A percentile compares a stretch with the other conserved stretches of the same genome.
phyloP scores from a whole-genome alignment of 2,797 vertebrate genomes.

The Centropyge bicolor region DNA sequence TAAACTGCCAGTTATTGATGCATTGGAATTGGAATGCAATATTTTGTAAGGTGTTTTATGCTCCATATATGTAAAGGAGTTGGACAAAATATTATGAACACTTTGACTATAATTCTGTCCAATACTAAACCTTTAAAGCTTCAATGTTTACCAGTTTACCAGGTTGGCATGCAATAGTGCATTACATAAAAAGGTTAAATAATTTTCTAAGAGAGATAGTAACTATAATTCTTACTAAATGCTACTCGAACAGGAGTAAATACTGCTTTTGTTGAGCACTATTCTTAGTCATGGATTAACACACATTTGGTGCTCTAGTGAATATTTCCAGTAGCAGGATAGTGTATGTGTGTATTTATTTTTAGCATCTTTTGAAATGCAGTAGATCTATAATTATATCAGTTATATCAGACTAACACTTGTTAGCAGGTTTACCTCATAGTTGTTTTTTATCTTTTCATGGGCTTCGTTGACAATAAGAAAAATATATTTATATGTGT shows the following conservation, averaged over 20 bases:
- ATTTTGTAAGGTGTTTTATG: not conserved
- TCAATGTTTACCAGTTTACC: not conserved
- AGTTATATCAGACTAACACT: too few species aligned
- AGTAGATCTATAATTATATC: too few species aligned
- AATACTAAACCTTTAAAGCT: not conserved
- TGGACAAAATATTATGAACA: not conserved
- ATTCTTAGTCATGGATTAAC: not conserved
- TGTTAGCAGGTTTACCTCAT: too few species aligned
- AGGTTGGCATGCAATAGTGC: not conserved
- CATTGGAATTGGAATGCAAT: not conserved
- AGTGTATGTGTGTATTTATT: too few species aligned
- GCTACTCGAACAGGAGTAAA: too few species aligned
- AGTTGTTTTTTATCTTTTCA: too few species aligned
- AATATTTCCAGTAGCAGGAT: not conserved
- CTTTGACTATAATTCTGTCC: not conserved
- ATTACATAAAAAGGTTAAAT: not conserved
- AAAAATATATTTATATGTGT: too few species aligned
- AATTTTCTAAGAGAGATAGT: not conserved
- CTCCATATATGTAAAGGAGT: not conserved
- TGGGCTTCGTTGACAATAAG: too few species aligned
- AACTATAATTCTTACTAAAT: not conserved
- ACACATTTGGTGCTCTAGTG: not conserved
- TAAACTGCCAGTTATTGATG: too few species aligned
- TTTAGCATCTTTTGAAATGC: too few species aligned
- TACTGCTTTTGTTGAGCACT: not conserved